Percentiles rank a stretch among this genome's conserved stretches.
These are phyloP conservation scores for Hirtodrosophila alboralis DNA, from an alignment of 2,888 invertebrate species.

Conservation along the genomic window DNA sequence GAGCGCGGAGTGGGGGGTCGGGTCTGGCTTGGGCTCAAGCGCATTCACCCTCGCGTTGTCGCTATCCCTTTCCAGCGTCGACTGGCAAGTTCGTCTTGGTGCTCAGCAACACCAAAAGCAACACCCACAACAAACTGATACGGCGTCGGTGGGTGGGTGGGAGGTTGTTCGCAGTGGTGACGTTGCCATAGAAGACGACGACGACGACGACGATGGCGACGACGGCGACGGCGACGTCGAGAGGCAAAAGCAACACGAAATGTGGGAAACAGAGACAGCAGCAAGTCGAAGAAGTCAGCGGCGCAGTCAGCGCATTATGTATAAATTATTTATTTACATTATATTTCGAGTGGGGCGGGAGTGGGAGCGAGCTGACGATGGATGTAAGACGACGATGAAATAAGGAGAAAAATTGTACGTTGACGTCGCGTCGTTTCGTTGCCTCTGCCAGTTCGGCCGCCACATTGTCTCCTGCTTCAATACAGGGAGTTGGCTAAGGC, in stretches of 20 bases:
- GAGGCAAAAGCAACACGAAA: constrained; percentile 25
- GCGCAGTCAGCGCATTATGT: constrained; percentile 67
- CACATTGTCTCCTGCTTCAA: constrained; percentile 48
- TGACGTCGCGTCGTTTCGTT: constrained; percentile 1
- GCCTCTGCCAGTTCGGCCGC: constrained; percentile 34
- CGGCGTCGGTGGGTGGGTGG: constrained; percentile 21
- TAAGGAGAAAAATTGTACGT: constrained; percentile 29
- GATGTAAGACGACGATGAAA: constrained; percentile 19
- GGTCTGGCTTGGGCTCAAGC: constrained; percentile 10
- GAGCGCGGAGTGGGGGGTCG: constrained; percentile 2
- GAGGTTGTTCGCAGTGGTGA: constrained; percentile 22
- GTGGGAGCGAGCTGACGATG: constrained; percentile 11
- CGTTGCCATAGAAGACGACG: constrained; percentile 49
- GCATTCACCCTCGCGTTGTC: constrained; percentile 41
- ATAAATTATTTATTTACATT: constrained; percentile 79
- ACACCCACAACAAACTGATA: constrained; percentile 60
- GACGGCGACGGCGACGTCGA: constrained; percentile 10
- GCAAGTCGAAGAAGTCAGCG: constrained; percentile 39
- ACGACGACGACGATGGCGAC: constrained; percentile 17
- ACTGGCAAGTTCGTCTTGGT: constrained; percentile 10
- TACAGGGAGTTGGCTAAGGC: constrained; percentile 13
- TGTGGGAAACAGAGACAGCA: constrained; percentile 46
- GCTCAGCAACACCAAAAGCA: constrained; percentile 31
- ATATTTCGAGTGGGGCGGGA: constrained; percentile 44
- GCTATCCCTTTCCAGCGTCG: constrained; percentile 49